Base-by-base conservation (phyloP, 2,797 vertebrate genomes). In the Paedocypris micromegethes region DNA sequence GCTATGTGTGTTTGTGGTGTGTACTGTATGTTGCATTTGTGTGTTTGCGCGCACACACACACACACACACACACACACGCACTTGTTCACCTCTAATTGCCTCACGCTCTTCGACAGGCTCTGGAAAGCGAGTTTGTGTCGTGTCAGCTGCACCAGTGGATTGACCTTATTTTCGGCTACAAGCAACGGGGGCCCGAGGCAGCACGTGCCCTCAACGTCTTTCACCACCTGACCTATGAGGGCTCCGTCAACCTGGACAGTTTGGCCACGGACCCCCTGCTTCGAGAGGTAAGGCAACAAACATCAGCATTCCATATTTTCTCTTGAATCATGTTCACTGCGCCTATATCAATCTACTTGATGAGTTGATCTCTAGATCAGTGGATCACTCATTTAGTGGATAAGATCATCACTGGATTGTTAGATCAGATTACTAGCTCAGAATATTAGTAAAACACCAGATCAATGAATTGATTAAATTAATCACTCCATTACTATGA, bases 121-220 rank as follows among this genome's bases (percentile, higher is more conserved):
- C 85, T 98, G 86, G 96, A 99, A 88, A 99, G 97, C 5, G 96
- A 98, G 82, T 98, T 98, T 90, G 96, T 98, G 80, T 99, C 96
- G 74, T 97, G 97, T 90, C 97, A 99, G 9, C 93, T 98, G 80
- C 97, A 98, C 88, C 97, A 98, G 83, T 99, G 97, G 97, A 95
- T 99, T 81, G 97, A 99, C 88, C 95, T 99, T 83, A 93, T 98
- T 89, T 98, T 98, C 83, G 95, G 96, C 86, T 99, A 99, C 87
- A 98, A 98, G 84, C 96, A 99, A 82, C 90, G 96, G 75, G 96
- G 95, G 62, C 97, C 97, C 0, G 95, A 98, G 88, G 97, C 96
- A 0, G 92, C 92, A 61, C 93, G 95, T 2, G 93, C 94, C 57
- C 93, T 98, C 84, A 98, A 99, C 8, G 92, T 98, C 88, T 99